These are phyloP conservation scores for Gallinago paraguaiae DNA, from an alignment of 2,113 vertebrate genomes.

Conservation along the genomic window DNA sequence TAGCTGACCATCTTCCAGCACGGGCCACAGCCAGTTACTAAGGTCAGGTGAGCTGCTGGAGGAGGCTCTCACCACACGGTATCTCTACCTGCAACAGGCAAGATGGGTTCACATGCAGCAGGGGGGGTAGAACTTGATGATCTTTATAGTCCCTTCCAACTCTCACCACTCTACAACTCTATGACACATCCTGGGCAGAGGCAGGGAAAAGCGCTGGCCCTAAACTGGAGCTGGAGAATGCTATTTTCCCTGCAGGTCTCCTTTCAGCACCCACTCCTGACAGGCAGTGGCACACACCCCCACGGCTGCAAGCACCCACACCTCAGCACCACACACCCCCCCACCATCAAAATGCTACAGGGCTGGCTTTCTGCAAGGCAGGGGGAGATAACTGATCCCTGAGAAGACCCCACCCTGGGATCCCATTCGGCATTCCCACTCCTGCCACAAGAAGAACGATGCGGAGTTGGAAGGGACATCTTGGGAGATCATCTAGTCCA, in stretches of 20 bases:
- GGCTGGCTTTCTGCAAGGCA: neutral
- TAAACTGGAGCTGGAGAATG: neutral
- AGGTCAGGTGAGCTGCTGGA: neutral
- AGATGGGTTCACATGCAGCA: accelerated
- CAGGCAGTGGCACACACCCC: neutral
- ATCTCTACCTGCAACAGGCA: accelerated
- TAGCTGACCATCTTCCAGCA: accelerated
- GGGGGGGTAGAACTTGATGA: no score
- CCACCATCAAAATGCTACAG: neutral
- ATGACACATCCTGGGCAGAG: neutral
- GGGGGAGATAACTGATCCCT: neutral
- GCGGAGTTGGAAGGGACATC: no score
- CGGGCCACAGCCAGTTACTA: neutral
- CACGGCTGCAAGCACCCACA: accelerated
- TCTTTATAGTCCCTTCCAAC: no score
- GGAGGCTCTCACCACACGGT: accelerated
- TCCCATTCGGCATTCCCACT: accelerated
- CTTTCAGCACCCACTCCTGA: neutral
- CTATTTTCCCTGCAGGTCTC: neutral
- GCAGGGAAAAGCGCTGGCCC: neutral
- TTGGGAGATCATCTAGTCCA: no score
- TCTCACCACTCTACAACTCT: no score
- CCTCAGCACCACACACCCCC: accelerated
- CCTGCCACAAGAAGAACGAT: neutral
- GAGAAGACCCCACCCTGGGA: neutral